Base-by-base conservation (phyloP, 2,113 vertebrate species). In the Donacobius atricapilla region DNA sequence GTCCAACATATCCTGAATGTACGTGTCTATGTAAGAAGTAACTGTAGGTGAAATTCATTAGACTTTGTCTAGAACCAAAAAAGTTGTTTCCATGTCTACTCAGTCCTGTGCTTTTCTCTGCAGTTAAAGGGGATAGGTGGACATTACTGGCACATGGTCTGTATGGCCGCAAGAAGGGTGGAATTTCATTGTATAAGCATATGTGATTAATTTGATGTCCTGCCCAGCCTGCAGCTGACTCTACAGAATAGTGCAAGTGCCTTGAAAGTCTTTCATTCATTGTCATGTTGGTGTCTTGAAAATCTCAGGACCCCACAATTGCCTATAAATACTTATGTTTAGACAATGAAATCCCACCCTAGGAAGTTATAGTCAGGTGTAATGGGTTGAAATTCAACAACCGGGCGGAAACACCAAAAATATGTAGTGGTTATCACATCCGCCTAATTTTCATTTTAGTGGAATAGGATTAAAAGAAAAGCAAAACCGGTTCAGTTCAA, bases 1-100 rank as follows among this genome's bases (percentile, higher is more conserved):
- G 2, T 42, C 40, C 30, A 51, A 20, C 5, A 9, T 0, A 4
- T 42, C 44, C 30, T 57, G 50, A 61, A 65, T 10, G 40, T 0
- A 1, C 2, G 6, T 4, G 0, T 42, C 27, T 69, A 6, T 47
- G 25, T 9, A 13, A 20, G n/a, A n/a, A 60, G 17, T 10, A 14
- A 17, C 24, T 27, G 15, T 15, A 22, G 15, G 30, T 37, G 25
- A 73, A 73, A 78, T 63, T 63, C 60, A 15, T 47, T 66, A 17
- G 25, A 31, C 11, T 50, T 87, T 19, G 12, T 31, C 37, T 57
- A 73, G 64, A 87, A 65, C 25, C 5, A 37, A 40, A 22, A 13
- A 61, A 27, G 10, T 42, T 63, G 6, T 37, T 33, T 66, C 22
- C 3, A 15, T 48, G 13, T 53, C 37, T 65, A 3, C n/a, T 58